phyloP scores from a whole-genome alignment of 2,888 invertebrate genomes.

The Mellilla xanthometata region DNA sequence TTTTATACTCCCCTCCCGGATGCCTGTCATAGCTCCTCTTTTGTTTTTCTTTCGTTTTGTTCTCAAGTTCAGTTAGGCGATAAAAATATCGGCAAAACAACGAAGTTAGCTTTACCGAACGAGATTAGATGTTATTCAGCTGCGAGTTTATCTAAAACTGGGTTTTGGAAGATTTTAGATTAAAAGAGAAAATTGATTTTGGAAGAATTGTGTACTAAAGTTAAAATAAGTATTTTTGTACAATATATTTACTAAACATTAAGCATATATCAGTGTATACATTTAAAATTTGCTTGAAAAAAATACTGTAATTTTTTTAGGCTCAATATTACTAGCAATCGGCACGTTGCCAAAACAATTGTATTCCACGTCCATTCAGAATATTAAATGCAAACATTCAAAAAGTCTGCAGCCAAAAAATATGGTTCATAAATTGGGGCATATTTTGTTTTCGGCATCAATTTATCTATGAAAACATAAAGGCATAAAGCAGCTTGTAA shows the following conservation, averaged over 20 bases:
- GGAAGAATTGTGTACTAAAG: neutral
- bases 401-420: slow-evolving; percentile 1
- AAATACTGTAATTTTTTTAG: no score
- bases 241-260: no score
- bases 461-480: slow-evolving; percentile 11
- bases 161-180: slow-evolving; percentile 7
- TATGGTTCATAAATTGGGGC: slow-evolving; percentile 1
- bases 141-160: slow-evolving; percentile 23
- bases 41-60: slow-evolving; percentile 34
- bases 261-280: no score
- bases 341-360: slow-evolving; percentile 8
- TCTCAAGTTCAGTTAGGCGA: slow-evolving; percentile 27
- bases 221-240: no score
- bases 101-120: slow-evolving; percentile 20
- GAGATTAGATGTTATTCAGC: slow-evolving; percentile 25
- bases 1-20: slow-evolving; percentile 27
- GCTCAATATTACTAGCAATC: no score
- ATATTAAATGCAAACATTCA: neutral
- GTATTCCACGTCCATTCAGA: neutral
- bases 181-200: slow-evolving; percentile 14
- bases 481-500: neutral
- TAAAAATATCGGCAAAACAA: slow-evolving; percentile 29
- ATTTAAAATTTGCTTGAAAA: no score
- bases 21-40: slow-evolving; percentile 30
- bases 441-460: slow-evolving; percentile 1